Base-by-base conservation (phyloP, 37 sponge, comb jelly and placozoan species). In the Cladorhizidae sp. region DNA sequence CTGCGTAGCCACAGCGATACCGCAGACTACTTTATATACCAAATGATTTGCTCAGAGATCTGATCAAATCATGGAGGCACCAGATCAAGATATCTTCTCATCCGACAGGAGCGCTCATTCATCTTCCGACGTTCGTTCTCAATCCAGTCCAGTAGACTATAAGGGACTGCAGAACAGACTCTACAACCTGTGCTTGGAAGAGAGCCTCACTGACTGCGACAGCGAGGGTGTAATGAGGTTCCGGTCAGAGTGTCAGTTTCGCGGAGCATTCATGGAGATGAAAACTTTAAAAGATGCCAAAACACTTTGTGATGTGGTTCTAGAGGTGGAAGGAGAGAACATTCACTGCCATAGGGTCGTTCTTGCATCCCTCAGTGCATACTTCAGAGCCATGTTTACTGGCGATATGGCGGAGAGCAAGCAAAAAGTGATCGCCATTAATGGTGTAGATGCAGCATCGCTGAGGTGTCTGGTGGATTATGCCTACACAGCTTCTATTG, bases 361-460 rank as follows among this genome's bases (percentile, higher is more conserved):
- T 31, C 72, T 81, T 1, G 72, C 81, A 11, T 81, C 81, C 8
- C 72, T 71, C 17, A 81, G 81, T 37, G 61, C 72, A 23, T 81
- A 81, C 62, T 81, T 81, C 32, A 17, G 61, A 11, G 81, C 81
- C 29, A 81, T 81, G 81, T 85, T 89, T 41, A 85, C 86, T 11
- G 81, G 76, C 21, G 75, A 79, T 22, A 71, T 89, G 63, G 80
- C 86, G 23, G 90, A 89, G 50, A 85, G 86, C 35, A 51, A 61
- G 61, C 75, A 84, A 49, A 79, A 36, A 3, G 50, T 33, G 31
- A 54, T 89, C 20, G 57, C 67, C 5, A 72, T 89, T 2, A 85
- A 85, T 63, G 90, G 77, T 0, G 52, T 89, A 31, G 78, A 79
- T 29, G 35, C 59, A 18, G 21, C n/a, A 17, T 11, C 90, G 1